Evolutionary conservation across 2,888 invertebrate genomes (phyloP), one percentile per base, ranked within the genome.

Genomic region (Osmoderma eremita): DNA sequence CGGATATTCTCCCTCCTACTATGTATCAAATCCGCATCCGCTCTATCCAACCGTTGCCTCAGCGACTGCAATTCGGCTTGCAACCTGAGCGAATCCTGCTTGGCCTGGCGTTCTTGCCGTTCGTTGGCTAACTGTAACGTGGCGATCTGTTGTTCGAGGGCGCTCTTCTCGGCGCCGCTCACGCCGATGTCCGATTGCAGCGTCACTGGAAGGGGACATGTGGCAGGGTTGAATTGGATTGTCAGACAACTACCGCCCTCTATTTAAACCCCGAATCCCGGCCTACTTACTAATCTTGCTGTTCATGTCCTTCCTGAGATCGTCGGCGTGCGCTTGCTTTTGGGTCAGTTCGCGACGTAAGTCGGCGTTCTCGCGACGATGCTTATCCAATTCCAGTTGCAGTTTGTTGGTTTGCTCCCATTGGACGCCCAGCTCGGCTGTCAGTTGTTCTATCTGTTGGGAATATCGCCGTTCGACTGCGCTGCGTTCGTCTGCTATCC

Each of bases 1-100:
- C 93, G 87, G 38, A 93, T 83, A 75, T 93, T 92, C 78, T 94
- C 93, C 8, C 93, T 86, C 50, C 93, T 88, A 15, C 92, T 90
- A 75, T 93, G 93, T 36, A 93, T 86, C 68, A 93, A 78, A 77
- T 94, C 94, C 0, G 91, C 91, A 79, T 94, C 94, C 13, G 91
- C 90, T 63, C 93, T 85, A 78, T 94, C 93, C 74, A 93, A 77
- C 22, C 92, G 86, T 78, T 93, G 92, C 30, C 92, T 85, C 58
- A 92, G 82, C 3, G 91, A 91, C 71, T 88, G 87, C 41, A 90
- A 89, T 82, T 94, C 94, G 0, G 92, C 90, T 74, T 91, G 92
- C 3, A 92, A 83, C 1, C 93, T 85, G 36, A 87, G 88, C 10
- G 88, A 84, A 75, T 94, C 94, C 67, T 93, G 92, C 70, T 91